Evolutionary conservation across 2,888 invertebrate species (phyloP).

Genomic region (Punctoribates punctum): DNA sequence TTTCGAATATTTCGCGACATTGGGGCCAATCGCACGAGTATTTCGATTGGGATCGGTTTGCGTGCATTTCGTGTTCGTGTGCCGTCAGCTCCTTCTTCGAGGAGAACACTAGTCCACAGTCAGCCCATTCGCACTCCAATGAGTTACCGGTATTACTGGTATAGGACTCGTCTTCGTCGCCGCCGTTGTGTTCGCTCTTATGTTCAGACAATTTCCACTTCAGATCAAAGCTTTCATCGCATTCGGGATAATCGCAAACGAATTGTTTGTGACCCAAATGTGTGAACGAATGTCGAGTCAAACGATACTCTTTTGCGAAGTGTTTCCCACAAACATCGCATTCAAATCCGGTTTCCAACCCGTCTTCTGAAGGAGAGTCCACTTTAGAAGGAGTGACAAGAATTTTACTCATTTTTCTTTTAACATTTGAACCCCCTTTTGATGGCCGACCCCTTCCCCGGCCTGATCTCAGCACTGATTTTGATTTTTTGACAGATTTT

Average conservation of each 20-base stretch:
- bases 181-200: background rate
- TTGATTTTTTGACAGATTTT: background rate
- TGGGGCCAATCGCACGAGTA: slow-evolving; percentile 35
- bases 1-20: slow-evolving; percentile 18
- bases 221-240: slow-evolving; percentile 15
- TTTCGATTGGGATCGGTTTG: slow-evolving; percentile 16
- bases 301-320: slow-evolving; percentile 29
- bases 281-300: slow-evolving; percentile 5
- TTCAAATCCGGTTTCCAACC: background rate
- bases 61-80: slow-evolving; percentile 24
- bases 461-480: background rate
- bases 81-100: background rate
- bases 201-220: slow-evolving; percentile 26
- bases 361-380: background rate
- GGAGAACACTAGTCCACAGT: background rate
- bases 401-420: background rate
- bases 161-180: background rate
- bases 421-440: background rate
- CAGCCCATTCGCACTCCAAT: slow-evolving; percentile 31
- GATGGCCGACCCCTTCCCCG: slow-evolving; percentile 9
- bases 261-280: slow-evolving; percentile 17
- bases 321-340: slow-evolving; percentile 15
- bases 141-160: too few species aligned
- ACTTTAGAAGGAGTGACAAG: background rate
- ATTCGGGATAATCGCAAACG: slow-evolving; percentile 8